phyloP scores from a whole-genome alignment of 2,888 invertebrate genomes.

The Drosophila testacea region DNA sequence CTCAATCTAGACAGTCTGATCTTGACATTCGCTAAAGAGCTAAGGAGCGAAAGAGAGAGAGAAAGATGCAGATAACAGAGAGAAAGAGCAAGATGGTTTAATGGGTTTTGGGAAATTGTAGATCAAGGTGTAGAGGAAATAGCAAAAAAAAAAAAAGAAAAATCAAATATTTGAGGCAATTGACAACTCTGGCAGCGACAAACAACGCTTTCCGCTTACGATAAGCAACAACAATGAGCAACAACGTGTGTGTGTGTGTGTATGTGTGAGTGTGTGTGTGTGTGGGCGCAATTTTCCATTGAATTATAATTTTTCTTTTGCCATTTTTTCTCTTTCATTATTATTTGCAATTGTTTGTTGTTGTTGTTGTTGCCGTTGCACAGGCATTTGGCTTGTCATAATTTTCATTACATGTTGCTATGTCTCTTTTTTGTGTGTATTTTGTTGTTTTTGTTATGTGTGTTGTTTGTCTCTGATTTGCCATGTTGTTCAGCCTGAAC shows the following conservation, averaged over 20 bases:
- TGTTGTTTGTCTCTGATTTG: constrained; percentile 12
- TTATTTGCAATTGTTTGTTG: constrained; percentile 30
- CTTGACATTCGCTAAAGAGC: constrained; percentile 27
- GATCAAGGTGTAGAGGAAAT: constrained; percentile 17
- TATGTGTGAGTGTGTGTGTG: constrained; percentile 21
- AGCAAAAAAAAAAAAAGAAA: constrained; percentile 4
- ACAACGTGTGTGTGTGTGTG: constrained; percentile 23
- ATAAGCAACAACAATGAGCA: constrained; percentile 58
- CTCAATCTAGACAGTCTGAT: constrained; percentile 44
- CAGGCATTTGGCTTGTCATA: constrained; percentile 74
- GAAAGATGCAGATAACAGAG: neutral
- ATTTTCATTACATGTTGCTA: constrained; percentile 76
- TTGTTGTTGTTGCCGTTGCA: constrained; percentile 35
- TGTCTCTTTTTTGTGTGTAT: constrained; percentile 41
- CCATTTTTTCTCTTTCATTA: constrained; percentile 16
- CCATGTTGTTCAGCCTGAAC: constrained; percentile 62
- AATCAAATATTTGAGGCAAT: constrained; percentile 13
- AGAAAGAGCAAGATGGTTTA: constrained; percentile 36
- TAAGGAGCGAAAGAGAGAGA: neutral
- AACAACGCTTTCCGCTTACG: constrained; percentile 70
- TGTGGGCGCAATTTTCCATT: constrained; percentile 77
- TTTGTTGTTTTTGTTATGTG: constrained; percentile 25
- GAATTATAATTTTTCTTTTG: constrained; percentile 71
- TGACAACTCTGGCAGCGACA: constrained; percentile 39
- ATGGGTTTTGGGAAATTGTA: constrained; percentile 24